A percentile compares a stretch with the other conserved stretches of the same genome.
Evolutionary conservation across 1,140 invertebrate genomes (phyloP).

Genomic region (Drosophila ficusphila): DNA sequence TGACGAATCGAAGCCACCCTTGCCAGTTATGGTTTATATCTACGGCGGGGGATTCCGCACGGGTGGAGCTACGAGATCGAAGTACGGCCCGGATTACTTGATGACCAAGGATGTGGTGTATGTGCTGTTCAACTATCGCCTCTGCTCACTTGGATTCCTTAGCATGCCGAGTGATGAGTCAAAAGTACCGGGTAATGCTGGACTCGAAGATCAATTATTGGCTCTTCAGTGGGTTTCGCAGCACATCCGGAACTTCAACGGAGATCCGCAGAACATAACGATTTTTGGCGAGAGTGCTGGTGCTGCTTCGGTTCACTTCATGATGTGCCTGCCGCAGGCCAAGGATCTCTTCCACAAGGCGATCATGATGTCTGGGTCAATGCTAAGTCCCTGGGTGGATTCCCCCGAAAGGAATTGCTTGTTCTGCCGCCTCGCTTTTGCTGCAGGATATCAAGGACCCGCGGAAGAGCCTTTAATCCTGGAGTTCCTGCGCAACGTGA

Average conservation of each 20-base stretch:
- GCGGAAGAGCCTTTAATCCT: slow-evolving; percentile 69
- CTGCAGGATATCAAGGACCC: slow-evolving; percentile 57
- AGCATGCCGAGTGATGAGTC: slow-evolving; percentile 82
- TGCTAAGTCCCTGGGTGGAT: slow-evolving; percentile 80
- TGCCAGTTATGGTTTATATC: slow-evolving; percentile 89
- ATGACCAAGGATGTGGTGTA: slow-evolving; percentile 87
- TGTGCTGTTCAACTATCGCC: slow-evolving; percentile 89
- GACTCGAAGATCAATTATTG: slow-evolving; percentile 85
- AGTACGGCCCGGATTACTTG: slow-evolving; percentile 87
- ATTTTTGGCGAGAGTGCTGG: slow-evolving; percentile 83
- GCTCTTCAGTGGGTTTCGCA: slow-evolving; percentile 81
- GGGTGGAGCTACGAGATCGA: slow-evolving; percentile 81
- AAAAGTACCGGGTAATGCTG: slow-evolving; percentile 85
- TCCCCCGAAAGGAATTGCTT: slow-evolving; percentile 10
- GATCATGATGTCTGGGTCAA: slow-evolving; percentile 86
- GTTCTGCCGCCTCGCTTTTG: slow-evolving; percentile 43
- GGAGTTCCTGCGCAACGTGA: slow-evolving; percentile 85
- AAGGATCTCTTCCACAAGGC: slow-evolving; percentile 86
- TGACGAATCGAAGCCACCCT: slow-evolving; percentile 26
- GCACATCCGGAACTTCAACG: slow-evolving; percentile 72
- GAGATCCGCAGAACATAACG: slow-evolving; percentile 70
- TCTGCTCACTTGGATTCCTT: slow-evolving; percentile 88
- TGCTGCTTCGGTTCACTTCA: slow-evolving; percentile 65
- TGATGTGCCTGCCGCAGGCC: slow-evolving; percentile 67
- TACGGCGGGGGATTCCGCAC: slow-evolving; percentile 88